Base-by-base conservation (phyloP, 2,888 invertebrate genomes). In the Andrena flavipes region DNA sequence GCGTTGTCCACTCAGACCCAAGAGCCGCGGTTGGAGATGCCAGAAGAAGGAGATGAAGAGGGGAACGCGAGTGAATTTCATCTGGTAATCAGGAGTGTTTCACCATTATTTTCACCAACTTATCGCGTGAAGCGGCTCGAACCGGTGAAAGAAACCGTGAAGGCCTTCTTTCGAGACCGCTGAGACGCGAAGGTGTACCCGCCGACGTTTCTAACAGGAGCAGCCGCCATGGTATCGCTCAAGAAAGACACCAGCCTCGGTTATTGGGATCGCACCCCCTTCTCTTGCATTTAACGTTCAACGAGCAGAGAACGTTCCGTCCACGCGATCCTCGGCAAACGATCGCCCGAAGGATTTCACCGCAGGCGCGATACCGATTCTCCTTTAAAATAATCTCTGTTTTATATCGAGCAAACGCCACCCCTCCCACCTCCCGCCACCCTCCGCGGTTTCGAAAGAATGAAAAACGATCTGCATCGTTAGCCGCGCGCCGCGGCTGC, bases 51-150 rank as follows among this genome's bases (percentile, higher is more conserved):
- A 23, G 59, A 63, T 48, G 56, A 35, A 60, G 49, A 65, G 64
- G n/a, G 69, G 33, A 13, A 42, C 10, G 68, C 6, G 26, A n/a
- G 68, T 2, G 26, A 79, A 84, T 80, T 75, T 77, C 79, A 79
- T 80, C 76, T 62, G 69, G 68, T 64, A 49, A 74, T 76, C 71
- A 81, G 76, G 77, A 80, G 72, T 87, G 87, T 87, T 91, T 90
- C 87, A 87, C 84, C 82, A 89, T 87, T 84, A 89, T 91, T 91
- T 91, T 91, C 89, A 89, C 89, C 87, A 82, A 87, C 84, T 90
- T 88, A 91, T 91, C 86, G 89, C 90, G 86, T 81, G 84, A 90
- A 88, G 85, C 85, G 75, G 67, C 80, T 80, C 83, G 74, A 35
- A 23, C 72, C 67, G 65, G 63, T 71, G 80, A 89, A 90, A 90